Base-by-base conservation (phyloP, 2,797 vertebrate species). In the Hoplostethus mediterraneus region DNA sequence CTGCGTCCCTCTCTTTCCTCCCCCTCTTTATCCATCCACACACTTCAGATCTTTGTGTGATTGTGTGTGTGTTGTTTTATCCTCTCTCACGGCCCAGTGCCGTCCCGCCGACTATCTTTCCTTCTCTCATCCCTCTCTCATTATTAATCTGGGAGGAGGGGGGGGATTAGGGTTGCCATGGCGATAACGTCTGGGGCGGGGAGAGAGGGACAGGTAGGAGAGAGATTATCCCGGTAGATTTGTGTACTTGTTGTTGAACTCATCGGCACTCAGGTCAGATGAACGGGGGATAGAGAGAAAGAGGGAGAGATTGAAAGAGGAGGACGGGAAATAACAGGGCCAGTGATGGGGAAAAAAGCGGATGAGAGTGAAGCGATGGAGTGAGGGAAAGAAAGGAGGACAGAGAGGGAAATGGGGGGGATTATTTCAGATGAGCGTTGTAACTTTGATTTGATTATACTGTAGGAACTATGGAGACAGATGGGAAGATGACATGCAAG, bases 221-320 rank as follows among this genome's bases (percentile, higher is more conserved):
- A 75, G 79, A 90, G 89, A 89, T 90, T 89, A 89, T 86, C 79
- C 44, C 28, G 17, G 30, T 60, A 87, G 87, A 91, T 89, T 89
- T 21, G 21, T 90, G 73, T 58, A 73, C 73, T 80, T 75, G 42
- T 10, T 44, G 61, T 21, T 73, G 54, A 77, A 73, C 75, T 71
- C 74, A 68, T n/a, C 71, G 60, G 76, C 71, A 69, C 73, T 70
- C 56, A 65, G 63, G 71, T 83, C 72, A 79, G 72, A 82, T 74
- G 53, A 81, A 21, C 48, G 17, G 40, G 67, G 67, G 11, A 56
- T 9, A 63, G 75, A 59, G 64, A 45, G 73, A 62, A 77, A 66
- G 63, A 53, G 47, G 53, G 52, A 67, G n/a, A 47, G 42, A 11
- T 7, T 3, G 42, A 13, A 40, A 58, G 31, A 68, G 17, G 25